Conservation (phyloP, 1,140 invertebrate genomes). For the Scaptomyza hsui region DNA sequence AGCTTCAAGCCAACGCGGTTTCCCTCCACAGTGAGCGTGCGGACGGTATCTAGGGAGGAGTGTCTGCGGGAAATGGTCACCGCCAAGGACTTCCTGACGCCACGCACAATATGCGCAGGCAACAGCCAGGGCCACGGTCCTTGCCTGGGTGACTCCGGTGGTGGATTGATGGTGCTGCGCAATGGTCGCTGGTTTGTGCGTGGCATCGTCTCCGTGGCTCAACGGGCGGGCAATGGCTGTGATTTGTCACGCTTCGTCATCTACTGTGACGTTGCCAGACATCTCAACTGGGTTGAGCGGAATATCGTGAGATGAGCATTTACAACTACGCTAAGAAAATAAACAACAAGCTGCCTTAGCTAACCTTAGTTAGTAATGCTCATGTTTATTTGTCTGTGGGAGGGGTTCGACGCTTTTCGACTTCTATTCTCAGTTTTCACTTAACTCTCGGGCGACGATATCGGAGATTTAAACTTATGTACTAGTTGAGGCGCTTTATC, state of each 20-base stretch:
- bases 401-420: neutral
- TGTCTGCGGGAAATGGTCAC: conserved; percentile 54
- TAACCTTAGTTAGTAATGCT: conserved; percentile 32
- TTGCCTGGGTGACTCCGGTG: conserved; percentile 69
- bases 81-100: conserved; percentile 59
- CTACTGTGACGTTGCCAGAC: conserved; percentile 68
- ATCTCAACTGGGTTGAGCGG: conserved; percentile 57
- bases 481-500: conserved; percentile 32
- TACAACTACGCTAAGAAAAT: conserved; percentile 21
- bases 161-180: conserved; percentile 58
- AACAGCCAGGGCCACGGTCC: conserved; percentile 58
- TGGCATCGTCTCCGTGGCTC: conserved; percentile 63
- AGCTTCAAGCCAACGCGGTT: conserved; percentile 36
- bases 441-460: neutral
- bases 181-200: conserved; percentile 62
- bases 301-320: conserved; percentile 39
- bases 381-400: neutral
- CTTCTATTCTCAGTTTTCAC: conserved; percentile 3
- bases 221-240: conserved; percentile 43
- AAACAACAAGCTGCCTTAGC: conserved; percentile 34
- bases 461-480: neutral
- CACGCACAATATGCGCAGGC: conserved; percentile 74
- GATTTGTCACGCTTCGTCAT: conserved; percentile 69
- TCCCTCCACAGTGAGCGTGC: conserved; percentile 45
- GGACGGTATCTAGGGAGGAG: conserved; percentile 46